phyloP scores from a whole-genome alignment of 2,888 invertebrate genomes.

The Thysanoteuthis rhombus region DNA sequence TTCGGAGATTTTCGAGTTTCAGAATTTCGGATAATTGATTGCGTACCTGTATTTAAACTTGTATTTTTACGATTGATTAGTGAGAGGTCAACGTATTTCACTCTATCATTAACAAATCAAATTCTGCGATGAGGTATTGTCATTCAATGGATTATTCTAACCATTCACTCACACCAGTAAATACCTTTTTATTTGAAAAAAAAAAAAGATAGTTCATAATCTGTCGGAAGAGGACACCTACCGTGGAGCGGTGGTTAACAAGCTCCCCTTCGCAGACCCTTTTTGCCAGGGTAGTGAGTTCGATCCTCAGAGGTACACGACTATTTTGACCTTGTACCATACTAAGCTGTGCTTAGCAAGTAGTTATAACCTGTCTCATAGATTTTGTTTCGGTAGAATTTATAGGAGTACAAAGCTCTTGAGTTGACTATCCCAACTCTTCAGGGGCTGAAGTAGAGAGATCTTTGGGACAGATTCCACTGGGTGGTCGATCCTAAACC shows the following conservation, averaged over 20 bases:
- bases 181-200: too few species aligned
- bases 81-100: too few species aligned
- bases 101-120: too few species aligned
- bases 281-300: not conserved
- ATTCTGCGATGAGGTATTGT: too few species aligned
- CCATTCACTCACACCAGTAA: too few species aligned
- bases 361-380: not conserved
- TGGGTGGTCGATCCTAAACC: not conserved
- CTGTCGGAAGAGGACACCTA: not conserved
- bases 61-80: too few species aligned
- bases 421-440: not conserved
- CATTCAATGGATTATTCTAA: too few species aligned
- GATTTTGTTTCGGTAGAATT: not conserved
- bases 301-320: not conserved
- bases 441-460: not conserved
- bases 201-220: not conserved
- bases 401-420: not conserved
- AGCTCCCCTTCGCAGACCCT: not conserved
- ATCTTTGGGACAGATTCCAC: not conserved
- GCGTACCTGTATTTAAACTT: too few species aligned
- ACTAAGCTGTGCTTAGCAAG: not conserved
- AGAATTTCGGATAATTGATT: too few species aligned
- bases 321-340: not conserved
- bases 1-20: too few species aligned
- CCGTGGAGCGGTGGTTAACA: not conserved